A percentile compares a stretch with the other conserved stretches of the same genome.
These are phyloP conservation scores for Rana temporaria DNA, from an alignment of 2,113 vertebrate genomes.

Conservation along the genomic window DNA sequence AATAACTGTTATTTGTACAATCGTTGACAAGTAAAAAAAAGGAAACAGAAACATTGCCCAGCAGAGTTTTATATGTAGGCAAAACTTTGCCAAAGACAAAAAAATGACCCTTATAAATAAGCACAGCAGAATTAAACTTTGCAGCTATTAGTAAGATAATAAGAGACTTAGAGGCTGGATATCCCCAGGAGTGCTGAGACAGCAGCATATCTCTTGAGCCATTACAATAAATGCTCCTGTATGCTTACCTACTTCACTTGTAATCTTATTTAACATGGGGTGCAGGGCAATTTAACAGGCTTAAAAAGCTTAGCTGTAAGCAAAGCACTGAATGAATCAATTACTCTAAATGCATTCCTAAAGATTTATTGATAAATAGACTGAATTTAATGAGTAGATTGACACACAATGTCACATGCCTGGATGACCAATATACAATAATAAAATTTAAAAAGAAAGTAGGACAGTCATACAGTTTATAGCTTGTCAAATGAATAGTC, in stretches of 20 bases:
- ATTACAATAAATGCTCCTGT: conserved; percentile 69
- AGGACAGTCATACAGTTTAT: too few species aligned
- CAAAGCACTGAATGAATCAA: neutral
- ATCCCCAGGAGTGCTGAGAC: conserved; percentile 57
- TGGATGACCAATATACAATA: neutral
- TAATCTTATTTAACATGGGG: conserved; percentile 77
- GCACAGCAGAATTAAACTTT: neutral
- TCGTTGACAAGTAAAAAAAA: too few species aligned
- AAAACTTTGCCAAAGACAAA: too few species aligned
- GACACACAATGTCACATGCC: neutral
- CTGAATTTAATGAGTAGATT: neutral
- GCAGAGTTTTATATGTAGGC: too few species aligned
- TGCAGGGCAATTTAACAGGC: conserved; percentile 16
- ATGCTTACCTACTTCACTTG: conserved; percentile 69
- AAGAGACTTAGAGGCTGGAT: conserved; percentile 44
- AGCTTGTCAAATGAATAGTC: too few species aligned
- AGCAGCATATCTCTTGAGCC: conserved; percentile 60
- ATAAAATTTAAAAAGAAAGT: neutral
- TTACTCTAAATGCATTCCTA: neutral
- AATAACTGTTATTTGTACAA: too few species aligned
- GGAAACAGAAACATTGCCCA: too few species aligned
- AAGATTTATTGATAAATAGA: neutral
- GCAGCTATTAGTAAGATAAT: conserved; percentile 58
- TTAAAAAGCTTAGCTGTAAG: conserved; percentile 4
- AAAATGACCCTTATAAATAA: neutral